phyloP scores from a whole-genome alignment of 2,797 vertebrate genomes.

The Intellagama lesueurii region DNA sequence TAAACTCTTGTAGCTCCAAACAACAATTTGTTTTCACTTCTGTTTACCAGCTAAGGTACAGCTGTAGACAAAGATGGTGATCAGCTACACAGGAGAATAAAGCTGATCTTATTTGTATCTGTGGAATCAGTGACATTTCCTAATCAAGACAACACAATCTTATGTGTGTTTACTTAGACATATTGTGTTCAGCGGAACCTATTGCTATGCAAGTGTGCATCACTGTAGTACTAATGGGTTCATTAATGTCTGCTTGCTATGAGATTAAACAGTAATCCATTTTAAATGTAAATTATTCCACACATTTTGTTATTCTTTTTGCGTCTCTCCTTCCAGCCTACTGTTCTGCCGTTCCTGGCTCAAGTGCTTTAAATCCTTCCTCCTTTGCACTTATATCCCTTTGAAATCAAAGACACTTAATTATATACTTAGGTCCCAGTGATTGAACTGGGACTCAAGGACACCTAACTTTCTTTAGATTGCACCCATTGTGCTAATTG shows the following conservation, averaged over 20 bases:
- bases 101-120: constrained; percentile 25
- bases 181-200: background rate
- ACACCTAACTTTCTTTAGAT: constrained; percentile 13
- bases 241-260: background rate
- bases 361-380: constrained; percentile 19
- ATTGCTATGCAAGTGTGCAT: background rate
- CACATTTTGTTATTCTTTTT: background rate
- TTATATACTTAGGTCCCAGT: constrained; percentile 24
- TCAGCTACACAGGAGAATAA: constrained; percentile 20
- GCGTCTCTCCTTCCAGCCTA: background rate
- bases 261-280: constrained; percentile 1
- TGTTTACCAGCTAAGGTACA: constrained; percentile 25
- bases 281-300: constrained; percentile 26
- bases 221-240: background rate
- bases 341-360: background rate
- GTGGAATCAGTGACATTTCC: constrained; percentile 31
- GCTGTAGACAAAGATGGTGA: constrained; percentile 16
- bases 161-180: constrained; percentile 23
- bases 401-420: constrained; percentile 33
- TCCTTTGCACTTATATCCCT: background rate
- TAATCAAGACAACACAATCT: background rate
- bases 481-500: constrained; percentile 5
- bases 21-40: constrained; percentile 10
- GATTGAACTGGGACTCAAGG: constrained; percentile 14
- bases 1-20: constrained; percentile 19